Conservation (phyloP, 2,113 vertebrate species). For the Ammodytes dubius region DNA sequence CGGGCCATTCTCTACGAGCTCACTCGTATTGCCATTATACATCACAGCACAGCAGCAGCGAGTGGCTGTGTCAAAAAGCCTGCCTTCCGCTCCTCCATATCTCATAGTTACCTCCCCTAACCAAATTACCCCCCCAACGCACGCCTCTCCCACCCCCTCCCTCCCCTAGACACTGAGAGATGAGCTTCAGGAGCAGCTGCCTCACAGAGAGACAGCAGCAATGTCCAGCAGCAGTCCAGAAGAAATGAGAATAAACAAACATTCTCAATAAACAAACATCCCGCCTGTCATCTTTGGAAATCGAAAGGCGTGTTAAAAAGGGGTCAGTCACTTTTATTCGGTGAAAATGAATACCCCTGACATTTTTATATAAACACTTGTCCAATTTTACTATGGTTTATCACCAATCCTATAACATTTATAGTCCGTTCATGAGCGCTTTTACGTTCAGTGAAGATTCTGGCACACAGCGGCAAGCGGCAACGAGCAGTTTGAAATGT, state of each 20-base stretch:
- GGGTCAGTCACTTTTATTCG: neutral
- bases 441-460: conserved; percentile 24
- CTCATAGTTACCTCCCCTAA: conserved; percentile 88
- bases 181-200: conserved; percentile 63
- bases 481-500: conserved; percentile 3
- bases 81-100: conserved; percentile 78
- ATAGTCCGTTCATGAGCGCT: neutral
- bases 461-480: conserved; percentile 14
- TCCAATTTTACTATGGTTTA: conserved; percentile 3
- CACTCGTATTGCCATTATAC: conserved; percentile 83
- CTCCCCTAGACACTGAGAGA: conserved; percentile 69
- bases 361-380: neutral
- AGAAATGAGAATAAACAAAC: conserved; percentile 56
- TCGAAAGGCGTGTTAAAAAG: neutral
- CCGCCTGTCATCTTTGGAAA: conserved; percentile 8
- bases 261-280: conserved; percentile 23
- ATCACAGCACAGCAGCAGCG: conserved; percentile 77
- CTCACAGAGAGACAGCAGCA: conserved; percentile 61
- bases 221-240: conserved; percentile 51
- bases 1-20: conserved; percentile 56
- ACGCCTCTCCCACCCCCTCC: conserved; percentile 54
- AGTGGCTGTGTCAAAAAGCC: conserved; percentile 83
- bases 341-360: neutral
- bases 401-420: neutral
- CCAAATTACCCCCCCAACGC: conserved; percentile 80